Conservation (phyloP, 2,797 vertebrate species). For the Paedocypris micromegethes region DNA sequence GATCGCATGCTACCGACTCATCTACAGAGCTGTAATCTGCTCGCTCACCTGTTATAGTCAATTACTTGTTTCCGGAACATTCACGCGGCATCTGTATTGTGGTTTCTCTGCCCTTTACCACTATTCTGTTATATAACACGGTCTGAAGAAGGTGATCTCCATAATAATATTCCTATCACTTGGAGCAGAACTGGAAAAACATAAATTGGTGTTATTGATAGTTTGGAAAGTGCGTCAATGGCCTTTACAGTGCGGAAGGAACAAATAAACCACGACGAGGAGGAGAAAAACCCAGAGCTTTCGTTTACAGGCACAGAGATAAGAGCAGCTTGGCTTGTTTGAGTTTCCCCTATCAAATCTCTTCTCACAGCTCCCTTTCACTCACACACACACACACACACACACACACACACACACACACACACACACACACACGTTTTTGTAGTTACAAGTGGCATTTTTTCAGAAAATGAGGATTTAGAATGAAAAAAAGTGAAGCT, state of each 20-base stretch:
- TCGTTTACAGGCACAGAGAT: slow-evolving; percentile 52
- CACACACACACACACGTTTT: no score
- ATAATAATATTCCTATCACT: neutral
- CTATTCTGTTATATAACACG: neutral
- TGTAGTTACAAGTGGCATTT: no score
- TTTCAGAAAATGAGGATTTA: no score
- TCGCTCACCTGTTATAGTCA: slow-evolving; percentile 55
- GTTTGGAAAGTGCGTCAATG: slow-evolving; percentile 45
- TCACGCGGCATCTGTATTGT: neutral
- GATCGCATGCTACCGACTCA: slow-evolving; percentile 61
- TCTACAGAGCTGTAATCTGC: slow-evolving; percentile 64
- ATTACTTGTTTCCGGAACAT: slow-evolving; percentile 56
- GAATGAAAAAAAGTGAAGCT: no score
- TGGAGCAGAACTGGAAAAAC: slow-evolving; percentile 9
- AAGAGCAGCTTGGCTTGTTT: slow-evolving; percentile 58
- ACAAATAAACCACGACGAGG: slow-evolving; percentile 37
- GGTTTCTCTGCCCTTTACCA: slow-evolving; percentile 1
- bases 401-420: slow-evolving; percentile 10
- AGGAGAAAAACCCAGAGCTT: slow-evolving; percentile 40
- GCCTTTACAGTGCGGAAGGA: slow-evolving; percentile 40
- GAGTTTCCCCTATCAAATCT: slow-evolving; percentile 18
- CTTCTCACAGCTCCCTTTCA: neutral
- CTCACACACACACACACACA: slow-evolving; percentile 5
- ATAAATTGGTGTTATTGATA: slow-evolving; percentile 36
- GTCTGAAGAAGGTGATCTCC: no score